Evolutionary conservation across 1,140 invertebrate genomes (phyloP).

Genomic region (Lordiphosa clarofinis): DNA sequence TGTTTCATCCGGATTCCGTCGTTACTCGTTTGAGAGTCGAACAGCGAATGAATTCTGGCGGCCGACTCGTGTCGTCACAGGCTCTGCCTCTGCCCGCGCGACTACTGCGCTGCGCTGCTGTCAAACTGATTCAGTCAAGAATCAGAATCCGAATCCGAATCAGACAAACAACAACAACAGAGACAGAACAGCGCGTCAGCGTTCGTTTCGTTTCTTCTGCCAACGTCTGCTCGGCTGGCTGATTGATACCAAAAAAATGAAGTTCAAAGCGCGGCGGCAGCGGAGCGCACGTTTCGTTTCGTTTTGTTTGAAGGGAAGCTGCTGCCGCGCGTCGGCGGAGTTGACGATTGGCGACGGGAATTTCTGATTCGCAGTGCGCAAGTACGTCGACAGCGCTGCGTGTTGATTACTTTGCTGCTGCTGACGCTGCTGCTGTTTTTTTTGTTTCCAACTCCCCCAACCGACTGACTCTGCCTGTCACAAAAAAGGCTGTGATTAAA

Average conservation of each 20-base stretch:
- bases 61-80: constrained; percentile 66
- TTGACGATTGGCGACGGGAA: constrained; percentile 67
- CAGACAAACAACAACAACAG: constrained; percentile 36
- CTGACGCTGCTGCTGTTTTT: constrained; percentile 17
- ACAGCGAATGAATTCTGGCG: constrained; percentile 76
- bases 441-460: not conserved
- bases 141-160: constrained; percentile 31
- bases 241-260: constrained; percentile 77
- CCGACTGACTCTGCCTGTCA: constrained; percentile 37
- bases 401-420: constrained; percentile 53
- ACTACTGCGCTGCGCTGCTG: constrained; percentile 37
- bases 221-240: constrained; percentile 34
- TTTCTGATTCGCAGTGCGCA: constrained; percentile 71
- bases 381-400: constrained; percentile 41
- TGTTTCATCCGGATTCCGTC: constrained; percentile 74
- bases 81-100: constrained; percentile 35
- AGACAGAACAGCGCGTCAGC: constrained; percentile 14
- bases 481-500: constrained; percentile 65
- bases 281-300: constrained; percentile 43
- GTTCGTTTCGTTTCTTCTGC: constrained; percentile 21
- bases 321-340: constrained; percentile 40
- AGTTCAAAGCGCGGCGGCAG: constrained; percentile 56
- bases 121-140: constrained; percentile 69
- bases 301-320: constrained; percentile 32
- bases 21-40: constrained; percentile 77